A percentile compares a stretch with the other conserved stretches of the same genome.
These are phyloP conservation scores for Clivina fossor DNA, from an alignment of 2,888 invertebrate species.

Conservation along the genomic window DNA sequence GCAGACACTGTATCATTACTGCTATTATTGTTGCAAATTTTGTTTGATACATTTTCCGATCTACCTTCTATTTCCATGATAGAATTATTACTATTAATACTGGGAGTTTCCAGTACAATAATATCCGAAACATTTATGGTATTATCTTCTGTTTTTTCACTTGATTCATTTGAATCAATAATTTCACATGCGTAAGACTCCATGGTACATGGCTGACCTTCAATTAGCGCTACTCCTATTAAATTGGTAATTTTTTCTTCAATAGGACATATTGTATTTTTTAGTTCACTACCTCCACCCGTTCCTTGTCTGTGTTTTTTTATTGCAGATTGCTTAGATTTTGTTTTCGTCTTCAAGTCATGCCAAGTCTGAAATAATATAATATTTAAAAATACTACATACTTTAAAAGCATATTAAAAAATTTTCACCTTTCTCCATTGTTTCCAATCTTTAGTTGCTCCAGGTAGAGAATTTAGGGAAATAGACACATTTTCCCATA, in stretches of 20 bases:
- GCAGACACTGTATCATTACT: too few relatives aligned
- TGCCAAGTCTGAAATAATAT: too few relatives aligned
- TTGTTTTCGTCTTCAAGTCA: conserved; percentile 7
- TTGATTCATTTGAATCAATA: background rate
- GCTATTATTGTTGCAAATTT: background rate
- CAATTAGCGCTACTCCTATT: conserved; percentile 10
- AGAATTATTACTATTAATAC: too few relatives aligned
- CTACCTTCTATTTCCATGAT: too few relatives aligned
- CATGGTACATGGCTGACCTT: conserved; percentile 3
- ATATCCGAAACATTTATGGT: too few relatives aligned
- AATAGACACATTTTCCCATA: background rate
- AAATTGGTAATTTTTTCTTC: conserved; percentile 4
- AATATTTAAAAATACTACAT: too few relatives aligned
- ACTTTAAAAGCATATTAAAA: background rate
- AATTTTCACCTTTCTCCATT: conserved; percentile 5
- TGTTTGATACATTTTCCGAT: too few relatives aligned
- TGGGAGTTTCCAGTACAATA: too few relatives aligned
- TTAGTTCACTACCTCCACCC: background rate
- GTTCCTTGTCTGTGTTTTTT: conserved; percentile 9
- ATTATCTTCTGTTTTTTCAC: too few relatives aligned
- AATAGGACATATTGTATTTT: background rate
- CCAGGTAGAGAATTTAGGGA: background rate
- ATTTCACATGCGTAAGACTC: background rate
- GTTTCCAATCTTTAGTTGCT: background rate
- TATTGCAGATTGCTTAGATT: conserved; percentile 6